Evolutionary conservation across 2,113 vertebrate species (phyloP), one percentile per base, ranked within the genome.

Genomic region (Anguilla japonica): DNA sequence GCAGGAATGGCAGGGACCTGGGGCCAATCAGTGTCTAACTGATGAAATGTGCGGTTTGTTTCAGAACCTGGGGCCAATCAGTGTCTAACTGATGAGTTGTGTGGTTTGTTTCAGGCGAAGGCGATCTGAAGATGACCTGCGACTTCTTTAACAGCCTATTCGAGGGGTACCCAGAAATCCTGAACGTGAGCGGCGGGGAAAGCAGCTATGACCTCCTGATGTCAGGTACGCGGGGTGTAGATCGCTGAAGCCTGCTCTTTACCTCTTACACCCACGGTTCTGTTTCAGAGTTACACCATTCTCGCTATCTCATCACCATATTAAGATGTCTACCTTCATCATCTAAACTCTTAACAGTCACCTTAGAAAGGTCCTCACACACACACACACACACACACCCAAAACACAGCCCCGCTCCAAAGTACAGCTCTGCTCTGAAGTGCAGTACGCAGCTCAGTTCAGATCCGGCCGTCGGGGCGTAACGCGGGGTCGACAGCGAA

Each of bases 81-180:
- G 43, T 46, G 4, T 43, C 79, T 81, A 56, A 86, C 41, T 11
- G 46, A 29, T 20, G 22, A 46, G 34, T 34, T 2, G 2, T 79
- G 7, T 75, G 40, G 29, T 15, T 75, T 18, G 60, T 94, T 3
- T 89, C 92, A 29, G 93, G 89, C 79, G 91, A 91, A 53, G 63
- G 67, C 15, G 95, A 95, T 29, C 89, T 95, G 16, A 93, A 82
- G 0, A 94, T 96, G 88, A 94, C 95, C 9, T 95, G 92, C 46
- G 91, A 92, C 41, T 93, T 96, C 18, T 89, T 96, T 46, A 94
- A 94, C 86, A 89, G 83, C 88, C 94, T 96, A 84, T 87, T 96
- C 78, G 90, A 92, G 84, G 93, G 91, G 22, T 81, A 88, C 60
- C 89, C 95, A 0, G 92, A 89, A 41, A 94, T 92, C 80, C 93